These are phyloP conservation scores for Chelidonichthys spinosus DNA, from an alignment of 2,797 vertebrate genomes.

Conservation along the genomic window DNA sequence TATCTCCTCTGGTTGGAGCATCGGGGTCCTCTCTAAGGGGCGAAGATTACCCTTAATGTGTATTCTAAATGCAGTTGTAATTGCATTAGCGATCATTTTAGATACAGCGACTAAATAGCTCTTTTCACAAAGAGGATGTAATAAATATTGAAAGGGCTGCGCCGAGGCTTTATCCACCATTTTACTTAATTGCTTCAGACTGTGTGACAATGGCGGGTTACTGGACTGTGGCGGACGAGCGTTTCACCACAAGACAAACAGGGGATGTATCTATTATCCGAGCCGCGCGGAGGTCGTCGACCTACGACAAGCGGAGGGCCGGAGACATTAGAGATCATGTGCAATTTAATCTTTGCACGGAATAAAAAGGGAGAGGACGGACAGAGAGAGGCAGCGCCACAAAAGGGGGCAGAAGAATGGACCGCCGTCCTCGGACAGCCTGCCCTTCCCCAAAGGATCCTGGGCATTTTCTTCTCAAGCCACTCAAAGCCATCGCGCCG, in stretches of 20 bases:
- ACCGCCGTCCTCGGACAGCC: slow-evolving; percentile 83
- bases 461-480: slow-evolving; percentile 89
- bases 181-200: slow-evolving; percentile 98
- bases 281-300: slow-evolving; percentile 89
- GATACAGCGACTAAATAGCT: slow-evolving; percentile 83
- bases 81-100: slow-evolving; percentile 83
- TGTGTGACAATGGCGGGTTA: slow-evolving; percentile 91
- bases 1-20: slow-evolving; percentile 65
- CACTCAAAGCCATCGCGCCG: slow-evolving; percentile 84
- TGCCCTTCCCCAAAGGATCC: slow-evolving; percentile 85
- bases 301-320: slow-evolving; percentile 90
- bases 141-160: slow-evolving; percentile 89
- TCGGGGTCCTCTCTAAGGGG: slow-evolving; percentile 63
- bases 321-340: slow-evolving; percentile 95
- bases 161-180: slow-evolving; percentile 86
- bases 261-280: slow-evolving; percentile 98
- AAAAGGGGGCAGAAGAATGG: slow-evolving; percentile 91
- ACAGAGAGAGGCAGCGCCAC: slow-evolving; percentile 84
- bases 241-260: slow-evolving; percentile 83
- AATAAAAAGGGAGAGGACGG: slow-evolving; percentile 83
- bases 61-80: slow-evolving; percentile 85
- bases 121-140: slow-evolving; percentile 82
- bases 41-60: slow-evolving; percentile 76
- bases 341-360: slow-evolving; percentile 99
- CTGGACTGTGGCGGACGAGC: slow-evolving; percentile 93